phyloP scores from a whole-genome alignment of 2,113 vertebrate species.

The Poeciliopsis retropinna region DNA sequence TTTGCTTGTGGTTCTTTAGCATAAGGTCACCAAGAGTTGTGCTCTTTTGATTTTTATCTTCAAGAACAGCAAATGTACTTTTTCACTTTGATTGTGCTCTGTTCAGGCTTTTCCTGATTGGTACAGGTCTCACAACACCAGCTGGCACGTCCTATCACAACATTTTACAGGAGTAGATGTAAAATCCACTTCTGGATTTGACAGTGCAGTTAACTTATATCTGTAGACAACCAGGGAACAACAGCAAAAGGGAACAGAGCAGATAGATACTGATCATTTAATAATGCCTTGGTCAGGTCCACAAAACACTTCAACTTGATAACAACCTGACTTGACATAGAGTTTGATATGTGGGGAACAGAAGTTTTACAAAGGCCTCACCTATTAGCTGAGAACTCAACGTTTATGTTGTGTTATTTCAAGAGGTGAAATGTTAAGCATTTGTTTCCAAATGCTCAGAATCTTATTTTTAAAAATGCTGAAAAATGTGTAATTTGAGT shows the following conservation, averaged over 20 bases:
- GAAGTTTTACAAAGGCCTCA: not conserved
- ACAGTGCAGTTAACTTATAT: too few relatives aligned
- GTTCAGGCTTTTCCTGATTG: not conserved
- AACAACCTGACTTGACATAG: not conserved
- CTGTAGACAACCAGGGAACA: not conserved
- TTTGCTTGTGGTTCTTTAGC: too few relatives aligned
- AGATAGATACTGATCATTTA: not conserved
- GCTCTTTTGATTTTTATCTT: not conserved
- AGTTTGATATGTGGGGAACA: not conserved
- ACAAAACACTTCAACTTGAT: not conserved
- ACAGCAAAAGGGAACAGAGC: not conserved
- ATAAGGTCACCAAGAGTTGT: too few relatives aligned
- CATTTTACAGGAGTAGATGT: too few relatives aligned
- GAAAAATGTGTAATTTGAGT: too few relatives aligned
- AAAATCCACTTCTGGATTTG: too few relatives aligned
- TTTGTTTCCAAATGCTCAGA: too few relatives aligned
- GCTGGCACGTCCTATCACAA: too few relatives aligned
- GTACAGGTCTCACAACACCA: not conserved
- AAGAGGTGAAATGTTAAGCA: too few relatives aligned
- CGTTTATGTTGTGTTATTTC: too few relatives aligned
- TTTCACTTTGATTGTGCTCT: not conserved
- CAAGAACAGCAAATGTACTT: not conserved
- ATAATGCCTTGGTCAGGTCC: not conserved
- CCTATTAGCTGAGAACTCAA: not conserved
- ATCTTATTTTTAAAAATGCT: too few relatives aligned